phyloP scores from a whole-genome alignment of 2,113 vertebrate species.

The Cinclus mexicanus region DNA sequence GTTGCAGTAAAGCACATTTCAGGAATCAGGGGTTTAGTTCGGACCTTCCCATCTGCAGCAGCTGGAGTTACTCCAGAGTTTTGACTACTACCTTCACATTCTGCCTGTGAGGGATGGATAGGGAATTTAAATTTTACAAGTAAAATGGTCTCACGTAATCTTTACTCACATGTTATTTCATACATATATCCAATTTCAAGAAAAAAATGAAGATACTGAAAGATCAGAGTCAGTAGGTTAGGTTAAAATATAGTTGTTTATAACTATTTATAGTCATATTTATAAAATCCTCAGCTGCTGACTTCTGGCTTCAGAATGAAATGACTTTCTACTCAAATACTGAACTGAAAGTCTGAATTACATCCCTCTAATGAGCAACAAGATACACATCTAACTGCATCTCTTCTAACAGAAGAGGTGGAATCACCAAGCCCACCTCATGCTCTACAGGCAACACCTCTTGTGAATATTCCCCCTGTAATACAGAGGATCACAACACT shows the following conservation, averaged over 20 bases:
- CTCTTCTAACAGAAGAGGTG: not conserved
- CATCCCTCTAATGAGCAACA: not conserved
- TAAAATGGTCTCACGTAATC: not conserved
- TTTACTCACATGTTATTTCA: not conserved
- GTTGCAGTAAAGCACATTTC: slow-evolving; percentile 96
- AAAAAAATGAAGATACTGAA: not conserved
- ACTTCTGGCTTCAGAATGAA: not conserved
- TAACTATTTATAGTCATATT: not conserved
- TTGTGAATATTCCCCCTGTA: not conserved
- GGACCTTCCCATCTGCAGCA: slow-evolving; percentile 66
- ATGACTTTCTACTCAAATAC: not conserved
- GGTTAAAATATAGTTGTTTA: not conserved
- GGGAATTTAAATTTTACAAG: not conserved
- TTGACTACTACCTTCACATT: slow-evolving; percentile 73
- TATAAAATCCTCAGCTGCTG: not conserved
- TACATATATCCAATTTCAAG: not conserved
- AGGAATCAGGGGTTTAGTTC: slow-evolving; percentile 92
- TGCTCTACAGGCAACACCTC: not conserved
- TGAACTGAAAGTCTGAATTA: not conserved
- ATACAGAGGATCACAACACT: not conserved
- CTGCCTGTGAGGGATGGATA: slow-evolving; percentile 71
- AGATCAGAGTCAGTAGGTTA: not conserved
- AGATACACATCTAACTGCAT: not conserved
- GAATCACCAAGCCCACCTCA: not conserved
- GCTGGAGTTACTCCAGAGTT: slow-evolving; percentile 52